Evolutionary conservation across 2,113 vertebrate species (phyloP), one percentile per base, ranked within the genome.

Genomic region (Chaetodon trifascialis): DNA sequence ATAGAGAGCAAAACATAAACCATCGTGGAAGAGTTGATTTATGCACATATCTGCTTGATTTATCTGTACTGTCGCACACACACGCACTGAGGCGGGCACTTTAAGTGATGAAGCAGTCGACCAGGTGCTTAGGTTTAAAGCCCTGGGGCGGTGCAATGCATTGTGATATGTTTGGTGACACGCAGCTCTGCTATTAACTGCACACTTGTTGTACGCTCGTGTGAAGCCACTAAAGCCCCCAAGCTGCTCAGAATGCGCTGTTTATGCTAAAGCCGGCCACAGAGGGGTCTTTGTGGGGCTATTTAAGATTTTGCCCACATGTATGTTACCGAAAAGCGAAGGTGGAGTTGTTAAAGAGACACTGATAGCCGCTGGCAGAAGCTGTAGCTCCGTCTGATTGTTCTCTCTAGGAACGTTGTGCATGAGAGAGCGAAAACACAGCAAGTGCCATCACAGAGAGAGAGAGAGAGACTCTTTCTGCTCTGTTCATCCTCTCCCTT

Each of bases 21-120:
- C 65, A 51, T 4, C 44, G 63, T 46, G 79, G 74, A 86, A 69
- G 63, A 54, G n/a, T 60, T 91, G 89, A 93, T 94, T 93, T 88
- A 92, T 93, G 85, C 82, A 79, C 82, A 79, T 56, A 87, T 91
- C 73, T 81, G 59, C 72, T 76, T 91, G 84, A 94, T 94, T 91
- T 87, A 92, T 92, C 87, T 87, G 55, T 58, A 49, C 34, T 66
- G 77, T 70, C 76, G 67, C 78, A 73, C 73, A 44, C 83, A 65
- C 81, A n/a, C 74, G 58, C 66, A 67, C 67, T 23, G 66, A 88
- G 79, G 59, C 82, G 79, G 76, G 81, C 93, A 92, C 93, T 94
- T 89, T 84, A 85, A 69, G 90, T 93, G 93, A 93, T 92, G 93
- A 92, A 91, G 90, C 85, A 59, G 83, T 88, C 66, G 42, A 73